phyloP scores from a whole-genome alignment of 2,888 invertebrate species.

The Ecliptopera silaceata region DNA sequence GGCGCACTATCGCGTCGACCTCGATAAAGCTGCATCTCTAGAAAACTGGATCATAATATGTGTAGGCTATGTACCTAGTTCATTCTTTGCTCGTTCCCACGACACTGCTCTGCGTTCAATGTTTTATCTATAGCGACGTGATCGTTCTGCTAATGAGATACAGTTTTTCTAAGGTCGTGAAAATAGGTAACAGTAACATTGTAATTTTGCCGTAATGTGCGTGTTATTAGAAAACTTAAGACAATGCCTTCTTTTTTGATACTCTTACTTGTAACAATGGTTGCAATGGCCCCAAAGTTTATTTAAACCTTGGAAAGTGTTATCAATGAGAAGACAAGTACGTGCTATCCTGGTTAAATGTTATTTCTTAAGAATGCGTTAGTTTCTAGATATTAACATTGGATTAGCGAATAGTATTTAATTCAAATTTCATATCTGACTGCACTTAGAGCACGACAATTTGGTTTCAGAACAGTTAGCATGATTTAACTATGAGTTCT shows the following conservation, averaged over 20 bases:
- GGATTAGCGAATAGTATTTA: conserved; percentile 19
- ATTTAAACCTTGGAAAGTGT: conserved; percentile 41
- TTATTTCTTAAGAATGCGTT: neutral
- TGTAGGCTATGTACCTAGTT: conserved; percentile 49
- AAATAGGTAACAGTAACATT: conserved; percentile 41
- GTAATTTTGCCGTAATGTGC: conserved; percentile 27
- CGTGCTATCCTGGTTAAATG: too few relatives aligned
- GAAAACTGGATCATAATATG: conserved; percentile 73
- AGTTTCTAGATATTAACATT: conserved; percentile 18
- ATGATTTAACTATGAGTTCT: conserved; percentile 51
- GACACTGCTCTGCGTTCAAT: conserved; percentile 64
- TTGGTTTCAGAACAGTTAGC: conserved; percentile 41
- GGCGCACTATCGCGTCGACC: conserved; percentile 71
- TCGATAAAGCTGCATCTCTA: conserved; percentile 73
- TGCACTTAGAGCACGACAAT: conserved; percentile 36
- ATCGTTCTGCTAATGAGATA: conserved; percentile 67
- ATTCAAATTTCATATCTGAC: conserved; percentile 32
- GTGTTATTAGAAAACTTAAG: conserved; percentile 32
- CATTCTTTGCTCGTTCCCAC: conserved; percentile 76
- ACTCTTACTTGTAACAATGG: conserved; percentile 21
- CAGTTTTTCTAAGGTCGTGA: conserved; percentile 61
- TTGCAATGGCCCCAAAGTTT: conserved; percentile 19
- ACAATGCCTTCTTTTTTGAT: conserved; percentile 29
- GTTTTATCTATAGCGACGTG: conserved; percentile 67
- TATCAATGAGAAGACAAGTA: conserved; percentile 52